Base-by-base conservation (phyloP, 2,797 vertebrate genomes). In the Melanogrammus aeglefinus region DNA sequence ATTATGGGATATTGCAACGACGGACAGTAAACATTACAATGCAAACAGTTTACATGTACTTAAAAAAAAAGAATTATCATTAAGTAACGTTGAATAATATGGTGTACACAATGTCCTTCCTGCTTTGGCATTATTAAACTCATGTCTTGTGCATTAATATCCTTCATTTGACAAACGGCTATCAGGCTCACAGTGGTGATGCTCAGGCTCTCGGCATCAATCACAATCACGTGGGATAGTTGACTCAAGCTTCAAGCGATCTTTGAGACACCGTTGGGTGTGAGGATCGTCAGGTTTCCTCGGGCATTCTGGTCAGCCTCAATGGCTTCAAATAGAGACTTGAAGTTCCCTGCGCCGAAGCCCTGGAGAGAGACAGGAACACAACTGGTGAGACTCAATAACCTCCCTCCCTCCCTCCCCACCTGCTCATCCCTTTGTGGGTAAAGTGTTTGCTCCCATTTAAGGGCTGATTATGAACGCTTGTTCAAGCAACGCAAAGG, bases 341-440 rank as follows among this genome's bases (percentile, higher is more conserved):
- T 99, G 94, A 99, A 99, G 91, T 99, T 99, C 36, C 98, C 98
- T 0, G 97, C 97, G 0, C 98, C 98, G 0, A 99, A 99, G 36
- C 97, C 98, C 98, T 99, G 87, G 0, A 36, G 82, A 78, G 13
- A 70, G 16, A 77, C 63, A 27, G 63, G 63, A 24, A 69, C 57
- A 24, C 63, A 69, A 24, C 63, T 69, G 6, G 63, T 69, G 27
- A 69, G 24, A n/a, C 24, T 57, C 44, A 7, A 1, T 39, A 36
- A 9, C 38, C 38, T 39, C 38, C 38, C 38, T 39, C 38, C 38
- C 38, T 39, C 38, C 38, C 38, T 39, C 38, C 38, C 38, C 8
- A 1, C 9, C 9, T 9, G 8, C 38, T 39, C 2, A 24, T 10
- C 8, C 8, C 57, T 66, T 66, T 66, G 57, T 66, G 57, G 18